Conservation (phyloP, 2,797 vertebrate species). For the Liasis olivaceus region DNA sequence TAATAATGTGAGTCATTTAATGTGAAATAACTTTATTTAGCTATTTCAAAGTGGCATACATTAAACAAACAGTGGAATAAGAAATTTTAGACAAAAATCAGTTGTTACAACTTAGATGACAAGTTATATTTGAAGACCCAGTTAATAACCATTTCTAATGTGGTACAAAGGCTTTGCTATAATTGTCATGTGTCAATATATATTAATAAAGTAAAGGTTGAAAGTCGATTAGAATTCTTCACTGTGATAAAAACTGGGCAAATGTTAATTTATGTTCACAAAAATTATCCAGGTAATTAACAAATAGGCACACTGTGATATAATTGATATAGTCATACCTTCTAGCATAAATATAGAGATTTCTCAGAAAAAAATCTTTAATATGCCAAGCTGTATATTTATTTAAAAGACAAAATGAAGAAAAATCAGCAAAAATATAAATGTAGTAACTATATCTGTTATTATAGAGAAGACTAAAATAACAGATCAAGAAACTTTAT, state of each 20-base stretch:
- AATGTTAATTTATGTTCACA: not conserved
- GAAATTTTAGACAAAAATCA: not conserved
- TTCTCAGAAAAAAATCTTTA: not conserved
- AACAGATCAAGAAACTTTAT: slow-evolving; percentile 52
- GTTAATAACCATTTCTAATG: slow-evolving; percentile 21
- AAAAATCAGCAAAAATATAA: slow-evolving; percentile 6
- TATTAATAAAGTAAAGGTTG: not conserved
- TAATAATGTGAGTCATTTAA: slow-evolving; percentile 45
- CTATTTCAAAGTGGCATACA: slow-evolving; percentile 23
- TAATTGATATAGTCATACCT: accelerated
- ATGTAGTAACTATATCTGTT: not conserved
- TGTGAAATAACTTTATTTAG: slow-evolving; percentile 43
- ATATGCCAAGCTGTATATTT: not conserved
- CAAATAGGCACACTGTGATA: not conserved
- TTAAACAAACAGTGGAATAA: slow-evolving; percentile 6
- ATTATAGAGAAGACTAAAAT: not conserved
- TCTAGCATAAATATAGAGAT: not conserved
- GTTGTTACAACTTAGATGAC: slow-evolving; percentile 27
- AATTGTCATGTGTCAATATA: not conserved
- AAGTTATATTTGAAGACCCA: not conserved
- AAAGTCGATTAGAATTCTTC: not conserved
- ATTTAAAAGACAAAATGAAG: slow-evolving; percentile 5
- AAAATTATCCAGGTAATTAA: not conserved
- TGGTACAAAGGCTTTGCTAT: slow-evolving; percentile 15
- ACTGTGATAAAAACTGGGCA: not conserved